Base-by-base conservation (phyloP, 92 coral and sea anemone genomes). In the Porites cylindrica region DNA sequence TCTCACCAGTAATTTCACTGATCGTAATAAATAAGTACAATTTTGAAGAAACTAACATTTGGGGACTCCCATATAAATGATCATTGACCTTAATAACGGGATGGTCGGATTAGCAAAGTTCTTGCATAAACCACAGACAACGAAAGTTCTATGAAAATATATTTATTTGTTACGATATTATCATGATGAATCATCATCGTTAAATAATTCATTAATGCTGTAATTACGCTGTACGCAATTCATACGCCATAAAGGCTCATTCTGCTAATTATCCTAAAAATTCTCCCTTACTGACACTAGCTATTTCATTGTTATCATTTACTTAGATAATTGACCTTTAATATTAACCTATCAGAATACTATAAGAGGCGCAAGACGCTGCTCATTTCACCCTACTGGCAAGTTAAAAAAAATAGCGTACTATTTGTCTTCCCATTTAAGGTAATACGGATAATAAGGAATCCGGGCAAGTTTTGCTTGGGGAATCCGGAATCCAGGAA, bases 181-280 rank as follows among this genome's bases (percentile, higher is more conserved):
- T 9, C 68, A 61, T 60, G 32, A 66, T 72, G 73, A 58, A 73
- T 73, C 11, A 61, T 62, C 64, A 74, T 51, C 66, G 62, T 83
- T 83, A 60, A 83, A 83, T 83, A 83, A 51, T 62, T 72, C 64
- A 10, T 75, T 52, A 6, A 43, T 71, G 62, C 62, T 54, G 54
- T 20, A 60, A 53, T 70, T 69, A n/a, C 59, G 53, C 50, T 38
- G 77, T 62, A 70, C 75, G 47, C 77, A 52, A 20, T 32, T 64
- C 38, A 12, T 18, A 51, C 26, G 51, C 69, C 13, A 12, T 23
- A 19, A 26, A 9, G 50, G 9, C 51, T 29, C n/a, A n/a, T 20
- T 10, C n/a, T 61, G 16, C 61, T 3, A 56, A 14, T 38, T 14
- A 70, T 11, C 47, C 21, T 18, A 52, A 17, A 24, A 67, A 69